Evolutionary conservation across 2,113 vertebrate species (phyloP), one percentile per base, ranked within the genome.

Genomic region (Oreochromis aureus): DNA sequence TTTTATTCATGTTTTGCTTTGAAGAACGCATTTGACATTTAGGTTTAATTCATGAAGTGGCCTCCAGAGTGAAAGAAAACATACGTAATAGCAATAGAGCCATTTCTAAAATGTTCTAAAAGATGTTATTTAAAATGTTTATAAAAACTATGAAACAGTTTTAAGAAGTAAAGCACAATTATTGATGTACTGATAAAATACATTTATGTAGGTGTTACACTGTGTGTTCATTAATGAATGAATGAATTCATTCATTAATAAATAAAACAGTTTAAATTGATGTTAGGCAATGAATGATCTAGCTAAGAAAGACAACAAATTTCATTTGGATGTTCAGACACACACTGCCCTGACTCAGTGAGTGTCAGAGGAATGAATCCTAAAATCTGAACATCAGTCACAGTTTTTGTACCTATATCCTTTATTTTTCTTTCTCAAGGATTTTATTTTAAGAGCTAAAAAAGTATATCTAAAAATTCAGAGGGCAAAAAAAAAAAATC

Each of bases 241-340:
- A n/a, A n/a, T n/a, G n/a, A n/a, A n/a, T 24, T 2, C 1, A 51
- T 51, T 4, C 0, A 51, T 51, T 8, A 0, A 48, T 48, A 34
- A 41, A 55, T 55, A 2, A 55, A 56, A 55, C n/a, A 13, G 54
- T 24, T 56, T 56, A 56, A 56, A 56, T 1, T 55, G 22, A 24
- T 56, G 54, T 56, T 4, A 56, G 54, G 54, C 22, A 24, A 24
- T 55, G 54, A 56, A 24, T 13, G 22, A 56, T 13, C 22, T 4
- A 56, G 22, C 54, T 56, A 24, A 56, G 54, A 56, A 56, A 7
- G 6, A 56, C 11, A 7, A 56, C n/a, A 55, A 55, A 55, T 24
- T 55, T 55, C 12, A 55, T 55, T 24, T 24, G 54, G 22, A 56
- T 24, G 22, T 56, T 56, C 54, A 56, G 54, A 56, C 54, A 56